Percentiles rank a stretch among this genome's conserved stretches.
Evolutionary conservation across 2,113 vertebrate species (phyloP).

Genomic region (Neogale vison): DNA sequence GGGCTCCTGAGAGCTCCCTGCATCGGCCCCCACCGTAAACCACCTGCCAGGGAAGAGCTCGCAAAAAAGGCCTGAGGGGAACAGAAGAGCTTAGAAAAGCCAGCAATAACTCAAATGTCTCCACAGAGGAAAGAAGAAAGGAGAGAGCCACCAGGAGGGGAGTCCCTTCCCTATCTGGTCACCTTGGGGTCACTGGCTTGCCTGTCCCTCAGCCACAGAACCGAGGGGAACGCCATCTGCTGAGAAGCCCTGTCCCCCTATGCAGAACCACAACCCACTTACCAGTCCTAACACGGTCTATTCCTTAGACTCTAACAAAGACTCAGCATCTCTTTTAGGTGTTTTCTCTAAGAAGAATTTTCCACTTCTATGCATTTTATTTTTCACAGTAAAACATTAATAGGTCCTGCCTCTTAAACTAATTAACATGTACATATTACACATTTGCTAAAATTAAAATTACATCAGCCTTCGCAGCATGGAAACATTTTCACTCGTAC

Average conservation of each 20-base stretch:
- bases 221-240: accelerated
- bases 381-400: neutral
- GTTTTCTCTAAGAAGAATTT: neutral
- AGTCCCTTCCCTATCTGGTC: neutral
- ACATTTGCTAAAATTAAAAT: neutral
- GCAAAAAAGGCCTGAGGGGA: neutral
- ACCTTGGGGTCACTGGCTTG: neutral
- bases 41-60: neutral
- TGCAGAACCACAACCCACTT: neutral
- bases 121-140: neutral
- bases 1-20: too few species aligned
- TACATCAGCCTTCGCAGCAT: neutral
- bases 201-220: neutral
- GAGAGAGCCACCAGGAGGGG: too few species aligned
- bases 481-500: neutral
- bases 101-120: neutral
- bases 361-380: neutral
- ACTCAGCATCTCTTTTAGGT: neutral
- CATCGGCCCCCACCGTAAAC: too few species aligned
- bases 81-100: too few species aligned
- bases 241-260: neutral
- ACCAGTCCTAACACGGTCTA: neutral
- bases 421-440: neutral
- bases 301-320: neutral
- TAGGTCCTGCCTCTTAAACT: neutral